A percentile compares a stretch with the other conserved stretches of the same genome.
Conservation (phyloP, 2,797 vertebrate species). For the Mormyrus hasselquistii region DNA sequence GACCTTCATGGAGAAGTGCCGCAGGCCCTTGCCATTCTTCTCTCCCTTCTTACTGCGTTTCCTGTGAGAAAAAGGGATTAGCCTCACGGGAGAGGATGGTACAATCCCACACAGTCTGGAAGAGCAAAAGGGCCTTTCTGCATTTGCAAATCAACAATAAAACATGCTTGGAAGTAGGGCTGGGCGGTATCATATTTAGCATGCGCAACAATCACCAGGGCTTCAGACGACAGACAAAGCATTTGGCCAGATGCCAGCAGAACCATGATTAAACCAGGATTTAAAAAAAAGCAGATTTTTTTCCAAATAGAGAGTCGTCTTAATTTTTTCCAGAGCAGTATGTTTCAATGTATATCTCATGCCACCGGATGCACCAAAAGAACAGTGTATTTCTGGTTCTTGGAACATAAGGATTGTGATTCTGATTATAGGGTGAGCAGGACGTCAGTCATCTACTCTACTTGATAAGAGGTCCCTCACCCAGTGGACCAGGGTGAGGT, state of each 20-base stretch:
- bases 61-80: constrained; percentile 43
- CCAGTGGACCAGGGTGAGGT: constrained; percentile 76
- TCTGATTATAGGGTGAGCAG: not conserved
- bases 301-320: too few relatives aligned
- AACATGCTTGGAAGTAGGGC: not conserved
- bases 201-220: not conserved
- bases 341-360: not conserved
- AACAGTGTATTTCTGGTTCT: not conserved
- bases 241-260: not conserved
- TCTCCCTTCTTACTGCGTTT: constrained; percentile 93
- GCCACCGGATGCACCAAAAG: not conserved
- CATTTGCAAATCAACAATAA: not conserved
- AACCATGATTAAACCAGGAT: not conserved
- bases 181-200: not conserved
- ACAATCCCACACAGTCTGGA: not conserved
- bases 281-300: not conserved
- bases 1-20: constrained; percentile 99
- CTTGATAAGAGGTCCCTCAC: constrained; percentile 48
- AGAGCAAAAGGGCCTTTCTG: not conserved
- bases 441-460: not conserved
- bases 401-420: not conserved
- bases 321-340: not conserved
- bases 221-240: not conserved
- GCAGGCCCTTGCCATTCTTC: constrained; percentile 94
- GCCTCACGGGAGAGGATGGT: not conserved